These are phyloP conservation scores for Scleropages formosus DNA, from an alignment of 2,797 vertebrate genomes.

Conservation along the genomic window DNA sequence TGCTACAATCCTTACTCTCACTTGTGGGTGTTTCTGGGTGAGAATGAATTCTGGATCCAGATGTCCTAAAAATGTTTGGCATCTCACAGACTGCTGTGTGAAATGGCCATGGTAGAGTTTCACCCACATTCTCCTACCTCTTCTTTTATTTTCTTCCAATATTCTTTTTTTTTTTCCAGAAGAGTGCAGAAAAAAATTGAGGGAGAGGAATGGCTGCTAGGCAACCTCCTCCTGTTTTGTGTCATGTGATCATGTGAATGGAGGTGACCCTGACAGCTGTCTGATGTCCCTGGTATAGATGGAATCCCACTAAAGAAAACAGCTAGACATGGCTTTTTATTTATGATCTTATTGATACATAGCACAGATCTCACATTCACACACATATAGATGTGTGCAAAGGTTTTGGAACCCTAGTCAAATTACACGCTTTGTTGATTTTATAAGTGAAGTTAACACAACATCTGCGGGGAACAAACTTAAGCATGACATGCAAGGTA, in stretches of 20 bases:
- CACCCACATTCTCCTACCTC: not conserved
- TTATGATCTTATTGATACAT: not conserved
- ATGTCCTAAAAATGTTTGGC: too few relatives aligned
- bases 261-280: constrained; percentile 33
- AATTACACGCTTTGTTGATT: too few relatives aligned
- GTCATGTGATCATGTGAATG: constrained; percentile 24
- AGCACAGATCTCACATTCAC: not conserved
- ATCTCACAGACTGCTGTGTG: too few relatives aligned
- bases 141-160: not conserved
- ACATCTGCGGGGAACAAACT: too few relatives aligned
- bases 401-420: too few relatives aligned
- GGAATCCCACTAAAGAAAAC: constrained; percentile 4
- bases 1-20: too few relatives aligned
- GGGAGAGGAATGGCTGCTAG: constrained; percentile 21
- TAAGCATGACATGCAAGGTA: too few relatives aligned
- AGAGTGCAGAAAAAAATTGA: not conserved
- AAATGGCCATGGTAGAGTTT: too few relatives aligned
- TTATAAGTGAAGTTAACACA: too few relatives aligned
- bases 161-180: not conserved
- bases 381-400: too few relatives aligned
- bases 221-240: constrained; percentile 21
- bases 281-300: not conserved
- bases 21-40: too few relatives aligned
- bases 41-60: too few relatives aligned
- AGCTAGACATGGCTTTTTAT: not conserved